Evolutionary conservation across 1,140 invertebrate species (phyloP).

Genomic region (Anoplolepis gracilipes): DNA sequence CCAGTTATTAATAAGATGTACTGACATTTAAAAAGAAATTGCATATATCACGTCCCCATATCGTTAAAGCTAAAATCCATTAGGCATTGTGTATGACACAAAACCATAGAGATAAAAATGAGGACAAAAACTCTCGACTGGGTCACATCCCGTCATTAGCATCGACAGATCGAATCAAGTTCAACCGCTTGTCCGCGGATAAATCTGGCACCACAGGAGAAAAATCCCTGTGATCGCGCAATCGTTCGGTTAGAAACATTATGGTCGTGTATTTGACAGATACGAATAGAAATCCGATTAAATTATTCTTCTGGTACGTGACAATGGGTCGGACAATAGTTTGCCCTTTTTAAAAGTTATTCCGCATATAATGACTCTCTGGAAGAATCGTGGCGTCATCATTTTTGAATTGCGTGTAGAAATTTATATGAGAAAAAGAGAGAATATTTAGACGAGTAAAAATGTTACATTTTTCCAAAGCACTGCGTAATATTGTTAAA

Average conservation of each 20-base stretch:
- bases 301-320: background rate
- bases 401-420: background rate
- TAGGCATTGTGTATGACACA: background rate
- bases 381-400: background rate
- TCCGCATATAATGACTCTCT: background rate
- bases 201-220: background rate
- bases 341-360: background rate
- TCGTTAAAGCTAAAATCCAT: background rate
- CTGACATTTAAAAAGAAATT: background rate
- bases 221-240: background rate
- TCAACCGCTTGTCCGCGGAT: background rate
- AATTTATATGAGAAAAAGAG: background rate
- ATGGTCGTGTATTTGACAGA: background rate
- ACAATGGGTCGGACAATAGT: background rate
- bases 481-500: background rate
- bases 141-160: conserved; percentile 11
- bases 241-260: background rate
- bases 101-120: conserved; percentile 10
- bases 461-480: background rate
- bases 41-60: background rate
- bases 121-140: background rate
- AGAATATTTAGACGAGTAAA: background rate
- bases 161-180: conserved; percentile 11
- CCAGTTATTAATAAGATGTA: background rate
- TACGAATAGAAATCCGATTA: background rate